These are phyloP conservation scores for Channa argus DNA, from an alignment of 2,113 vertebrate genomes.

Conservation along the genomic window DNA sequence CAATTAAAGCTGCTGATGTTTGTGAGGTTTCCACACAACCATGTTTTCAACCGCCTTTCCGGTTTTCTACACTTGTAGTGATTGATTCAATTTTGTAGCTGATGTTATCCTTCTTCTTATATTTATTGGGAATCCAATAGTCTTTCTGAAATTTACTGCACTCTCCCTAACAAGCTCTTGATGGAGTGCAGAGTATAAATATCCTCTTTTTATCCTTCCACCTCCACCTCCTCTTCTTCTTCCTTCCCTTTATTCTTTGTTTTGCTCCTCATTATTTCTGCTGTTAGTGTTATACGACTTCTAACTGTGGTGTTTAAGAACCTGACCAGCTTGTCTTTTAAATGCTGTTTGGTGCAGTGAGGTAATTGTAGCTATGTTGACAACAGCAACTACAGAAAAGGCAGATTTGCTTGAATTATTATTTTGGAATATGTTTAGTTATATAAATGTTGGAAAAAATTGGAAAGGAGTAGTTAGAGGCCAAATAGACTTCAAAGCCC, in stretches of 20 bases:
- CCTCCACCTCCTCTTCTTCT: slow-evolving; percentile 22
- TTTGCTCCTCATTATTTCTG: slow-evolving; percentile 25
- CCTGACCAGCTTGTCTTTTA: slow-evolving; percentile 11
- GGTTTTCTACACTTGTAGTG: slow-evolving; percentile 22
- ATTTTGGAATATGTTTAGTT: slow-evolving; percentile 16
- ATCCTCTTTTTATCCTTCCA: slow-evolving; percentile 25
- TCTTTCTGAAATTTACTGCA: slow-evolving; percentile 37
- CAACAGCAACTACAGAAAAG: not conserved
- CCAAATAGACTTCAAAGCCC: not conserved
- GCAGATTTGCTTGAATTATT: slow-evolving; percentile 2
- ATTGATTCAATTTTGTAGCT: slow-evolving; percentile 40
- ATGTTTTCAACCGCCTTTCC: slow-evolving; percentile 6
- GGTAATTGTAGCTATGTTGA: slow-evolving; percentile 11
- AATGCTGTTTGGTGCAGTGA: slow-evolving; percentile 19
- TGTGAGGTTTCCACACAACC: not conserved
- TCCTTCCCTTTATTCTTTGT: slow-evolving; percentile 27
- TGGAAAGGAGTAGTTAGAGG: not conserved
- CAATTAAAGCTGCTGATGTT: not conserved
- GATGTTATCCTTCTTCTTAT: slow-evolving; percentile 43
- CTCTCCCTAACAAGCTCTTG: slow-evolving; percentile 48
- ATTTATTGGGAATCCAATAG: slow-evolving; percentile 48
- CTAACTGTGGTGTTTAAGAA: slow-evolving; percentile 27
- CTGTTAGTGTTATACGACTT: slow-evolving; percentile 6
- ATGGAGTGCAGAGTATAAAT: slow-evolving; percentile 57
- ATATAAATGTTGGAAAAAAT: slow-evolving; percentile 10